phyloP scores from a whole-genome alignment of 2,888 invertebrate genomes.

The Trichopria drosophilae region DNA sequence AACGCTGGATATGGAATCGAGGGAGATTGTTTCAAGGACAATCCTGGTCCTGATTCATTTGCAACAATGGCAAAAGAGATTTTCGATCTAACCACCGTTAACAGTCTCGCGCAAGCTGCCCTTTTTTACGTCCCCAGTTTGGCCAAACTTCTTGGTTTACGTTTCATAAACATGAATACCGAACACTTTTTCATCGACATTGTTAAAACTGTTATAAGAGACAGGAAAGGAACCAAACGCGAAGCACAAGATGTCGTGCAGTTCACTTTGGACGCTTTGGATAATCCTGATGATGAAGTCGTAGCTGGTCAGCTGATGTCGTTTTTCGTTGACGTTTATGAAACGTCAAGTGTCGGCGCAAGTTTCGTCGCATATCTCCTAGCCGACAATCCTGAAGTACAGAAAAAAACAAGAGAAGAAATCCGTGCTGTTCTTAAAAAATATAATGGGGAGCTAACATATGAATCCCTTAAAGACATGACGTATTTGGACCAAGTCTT shows the following conservation, averaged over 20 bases:
- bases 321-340: slow-evolving; percentile 61
- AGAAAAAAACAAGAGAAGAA: slow-evolving; percentile 58
- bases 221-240: slow-evolving; percentile 38
- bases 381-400: slow-evolving; percentile 56
- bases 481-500: slow-evolving; percentile 60
- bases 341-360: slow-evolving; percentile 60
- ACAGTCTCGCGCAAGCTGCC: slow-evolving; percentile 18
- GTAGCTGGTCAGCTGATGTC: slow-evolving; percentile 56
- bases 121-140: slow-evolving; percentile 34
- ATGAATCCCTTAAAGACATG: slow-evolving; percentile 59
- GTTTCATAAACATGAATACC: slow-evolving; percentile 34
- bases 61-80: slow-evolving; percentile 17
- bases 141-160: slow-evolving; percentile 13
- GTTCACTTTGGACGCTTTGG: slow-evolving; percentile 49
- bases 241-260: slow-evolving; percentile 57
- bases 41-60: slow-evolving; percentile 24
- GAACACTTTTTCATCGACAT: slow-evolving; percentile 40
- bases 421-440: slow-evolving; percentile 49
- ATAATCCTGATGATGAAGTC: background rate
- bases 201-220: slow-evolving; percentile 36
- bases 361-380: slow-evolving; percentile 58
- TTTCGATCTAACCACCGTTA: slow-evolving; percentile 36
- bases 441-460: slow-evolving; percentile 52
- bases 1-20: slow-evolving; percentile 44
- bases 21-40: slow-evolving; percentile 41